Conservation (phyloP, 2,797 vertebrate species). For the Myripristis murdjan region DNA sequence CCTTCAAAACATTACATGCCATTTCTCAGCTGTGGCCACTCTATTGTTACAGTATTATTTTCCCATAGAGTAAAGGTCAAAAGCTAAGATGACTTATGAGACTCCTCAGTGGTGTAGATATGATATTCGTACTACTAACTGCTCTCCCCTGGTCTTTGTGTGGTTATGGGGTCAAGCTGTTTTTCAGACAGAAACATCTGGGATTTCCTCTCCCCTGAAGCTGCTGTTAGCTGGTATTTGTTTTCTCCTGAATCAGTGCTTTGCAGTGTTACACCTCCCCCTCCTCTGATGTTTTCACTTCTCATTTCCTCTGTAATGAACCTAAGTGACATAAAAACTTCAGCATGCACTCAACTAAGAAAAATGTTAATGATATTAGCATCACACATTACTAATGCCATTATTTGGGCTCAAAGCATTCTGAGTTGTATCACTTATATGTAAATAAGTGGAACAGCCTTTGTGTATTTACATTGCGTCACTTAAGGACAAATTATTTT, state of each 20-base stretch:
- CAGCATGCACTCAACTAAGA: constrained; percentile 16
- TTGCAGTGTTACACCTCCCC: background rate
- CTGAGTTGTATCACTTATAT: constrained; percentile 1
- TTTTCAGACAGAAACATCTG: constrained; percentile 80
- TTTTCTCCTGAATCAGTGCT: constrained; percentile 26
- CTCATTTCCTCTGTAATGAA: constrained; percentile 37
- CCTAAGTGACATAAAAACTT: constrained; percentile 30
- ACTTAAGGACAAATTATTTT: constrained; percentile 4
- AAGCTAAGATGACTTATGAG: constrained; percentile 73
- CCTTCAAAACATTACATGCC: constrained; percentile 27
- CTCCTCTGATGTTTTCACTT: constrained; percentile 10
- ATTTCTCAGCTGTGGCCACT: constrained; percentile 52
- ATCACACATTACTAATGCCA: constrained; percentile 6
- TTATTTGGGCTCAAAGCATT: background rate
- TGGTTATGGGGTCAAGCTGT: constrained; percentile 69
- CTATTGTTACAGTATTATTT: constrained; percentile 62
- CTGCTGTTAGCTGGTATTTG: constrained; percentile 45
- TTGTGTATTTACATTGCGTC: background rate
- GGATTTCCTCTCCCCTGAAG: constrained; percentile 74
- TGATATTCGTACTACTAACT: constrained; percentile 55
- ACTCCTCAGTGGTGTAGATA: constrained; percentile 58
- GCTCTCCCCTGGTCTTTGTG: constrained; percentile 55
- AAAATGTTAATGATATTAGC: constrained; percentile 38
- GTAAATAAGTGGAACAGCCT: background rate
- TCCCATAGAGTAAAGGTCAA: constrained; percentile 69